Conservation (phyloP, 2,797 vertebrate genomes). For the Phalanger gymnotis region DNA sequence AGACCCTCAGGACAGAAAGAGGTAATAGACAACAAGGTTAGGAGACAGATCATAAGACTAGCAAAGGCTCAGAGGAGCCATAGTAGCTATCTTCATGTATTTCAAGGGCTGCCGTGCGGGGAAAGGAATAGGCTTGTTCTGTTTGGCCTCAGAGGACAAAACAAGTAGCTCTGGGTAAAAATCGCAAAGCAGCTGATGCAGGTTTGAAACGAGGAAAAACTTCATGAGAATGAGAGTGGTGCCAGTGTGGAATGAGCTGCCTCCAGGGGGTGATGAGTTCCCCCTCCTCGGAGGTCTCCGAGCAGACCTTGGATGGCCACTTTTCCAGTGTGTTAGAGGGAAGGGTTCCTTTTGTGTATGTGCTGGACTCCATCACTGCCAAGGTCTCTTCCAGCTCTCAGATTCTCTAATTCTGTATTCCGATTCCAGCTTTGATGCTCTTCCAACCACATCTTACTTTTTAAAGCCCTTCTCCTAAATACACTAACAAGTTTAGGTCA, state of each 20-base stretch:
- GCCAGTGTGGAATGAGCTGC: background rate
- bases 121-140: background rate
- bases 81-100: background rate
- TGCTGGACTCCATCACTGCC: background rate
- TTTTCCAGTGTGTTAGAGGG: background rate
- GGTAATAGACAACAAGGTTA: background rate
- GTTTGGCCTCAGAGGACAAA: background rate
- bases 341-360: background rate
- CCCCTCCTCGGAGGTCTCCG: background rate
- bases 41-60: background rate
- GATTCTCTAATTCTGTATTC: background rate
- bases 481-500: background rate
- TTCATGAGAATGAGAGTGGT: background rate
- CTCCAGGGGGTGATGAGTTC: background rate
- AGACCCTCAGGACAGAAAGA: background rate
- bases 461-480: background rate
- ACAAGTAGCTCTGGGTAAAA: background rate
- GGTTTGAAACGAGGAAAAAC: background rate
- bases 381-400: background rate
- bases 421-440: background rate
- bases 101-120: background rate
- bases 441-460: background rate
- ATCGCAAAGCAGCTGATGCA: background rate
- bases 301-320: background rate
- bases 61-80: background rate